Conservation (phyloP, 1,140 invertebrate species). For the Zaprionus tsacasi region DNA sequence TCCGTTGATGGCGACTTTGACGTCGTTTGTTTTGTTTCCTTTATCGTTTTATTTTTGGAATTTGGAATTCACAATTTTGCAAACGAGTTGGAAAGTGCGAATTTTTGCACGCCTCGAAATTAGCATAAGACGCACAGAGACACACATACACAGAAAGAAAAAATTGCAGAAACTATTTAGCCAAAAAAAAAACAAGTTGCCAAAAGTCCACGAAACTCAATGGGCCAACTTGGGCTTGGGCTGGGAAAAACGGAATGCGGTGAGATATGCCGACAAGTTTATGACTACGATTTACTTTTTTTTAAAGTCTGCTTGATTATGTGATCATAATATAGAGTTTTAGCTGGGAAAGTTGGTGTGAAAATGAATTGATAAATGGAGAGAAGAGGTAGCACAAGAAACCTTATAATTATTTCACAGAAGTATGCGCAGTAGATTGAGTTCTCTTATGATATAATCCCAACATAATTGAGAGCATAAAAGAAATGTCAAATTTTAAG, state of each 20-base stretch:
- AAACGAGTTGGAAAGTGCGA: constrained; percentile 81
- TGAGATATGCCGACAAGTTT: constrained; percentile 21
- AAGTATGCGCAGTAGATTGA: not conserved
- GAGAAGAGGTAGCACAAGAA: too few species aligned
- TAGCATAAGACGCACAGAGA: constrained; percentile 66
- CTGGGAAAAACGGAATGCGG: not conserved
- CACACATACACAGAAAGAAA: constrained; percentile 11
- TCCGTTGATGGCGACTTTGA: constrained; percentile 10
- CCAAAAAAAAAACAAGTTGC: constrained; percentile 23
- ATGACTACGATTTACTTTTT: not conserved
- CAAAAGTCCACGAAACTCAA: constrained; percentile 39
- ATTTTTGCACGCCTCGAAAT: constrained; percentile 77
- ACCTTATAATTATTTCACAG: not conserved
- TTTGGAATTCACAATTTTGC: constrained; percentile 44
- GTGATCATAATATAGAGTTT: constrained; percentile 14
- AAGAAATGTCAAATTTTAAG: not conserved
- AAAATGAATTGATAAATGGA: too few species aligned
- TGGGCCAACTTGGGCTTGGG: constrained; percentile 20
- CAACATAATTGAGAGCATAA: not conserved
- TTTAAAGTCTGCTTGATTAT: constrained; percentile 23
- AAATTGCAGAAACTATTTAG: constrained; percentile 37
- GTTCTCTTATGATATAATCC: not conserved
- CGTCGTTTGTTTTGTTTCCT: constrained; percentile 19
- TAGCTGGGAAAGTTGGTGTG: not conserved
- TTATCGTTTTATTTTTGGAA: constrained; percentile 42